A percentile compares a stretch with the other conserved stretches of the same genome.
Evolutionary conservation across 2,888 invertebrate species (phyloP).

Genomic region (Tubiluchus corallicola): DNA sequence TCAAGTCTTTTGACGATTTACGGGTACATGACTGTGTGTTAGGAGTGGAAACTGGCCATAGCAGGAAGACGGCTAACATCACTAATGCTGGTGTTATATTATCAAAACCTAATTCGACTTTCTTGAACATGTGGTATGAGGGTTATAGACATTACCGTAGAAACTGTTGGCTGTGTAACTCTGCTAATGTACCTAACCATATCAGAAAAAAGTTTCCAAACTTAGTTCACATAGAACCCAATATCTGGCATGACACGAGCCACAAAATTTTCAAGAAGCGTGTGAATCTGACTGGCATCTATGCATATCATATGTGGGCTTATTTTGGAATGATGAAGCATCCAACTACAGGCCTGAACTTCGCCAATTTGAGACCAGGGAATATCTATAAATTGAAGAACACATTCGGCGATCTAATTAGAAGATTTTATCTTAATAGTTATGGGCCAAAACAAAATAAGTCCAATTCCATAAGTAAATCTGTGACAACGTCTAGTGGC

Average conservation of each 20-base stretch:
- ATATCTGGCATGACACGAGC: slow-evolving; percentile 1
- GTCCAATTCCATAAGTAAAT: too few species aligned
- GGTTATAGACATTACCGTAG: background rate
- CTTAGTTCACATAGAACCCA: background rate
- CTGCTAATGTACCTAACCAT: background rate
- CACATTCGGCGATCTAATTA: too few species aligned
- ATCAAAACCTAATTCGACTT: background rate
- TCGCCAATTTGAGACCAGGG: too few species aligned
- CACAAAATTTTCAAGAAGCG: background rate
- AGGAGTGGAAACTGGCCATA: background rate
- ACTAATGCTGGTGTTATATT: background rate
- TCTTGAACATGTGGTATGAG: background rate
- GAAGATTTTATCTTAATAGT: too few species aligned
- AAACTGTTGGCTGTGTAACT: background rate
- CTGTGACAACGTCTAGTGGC: too few species aligned
- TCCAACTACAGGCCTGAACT: too few species aligned
- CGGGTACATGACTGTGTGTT: slow-evolving; percentile 11
- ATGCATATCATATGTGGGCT: slow-evolving; percentile 1
- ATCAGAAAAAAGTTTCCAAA: background rate
- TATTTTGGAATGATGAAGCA: too few species aligned
- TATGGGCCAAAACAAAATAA: too few species aligned
- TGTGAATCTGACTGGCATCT: background rate
- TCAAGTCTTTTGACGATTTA: slow-evolving; percentile 13
- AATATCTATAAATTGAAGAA: too few species aligned
- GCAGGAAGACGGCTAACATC: background rate